These are phyloP conservation scores for Peromyscus leucopus DNA, from an alignment of 2,113 vertebrate species.

Conservation along the genomic window DNA sequence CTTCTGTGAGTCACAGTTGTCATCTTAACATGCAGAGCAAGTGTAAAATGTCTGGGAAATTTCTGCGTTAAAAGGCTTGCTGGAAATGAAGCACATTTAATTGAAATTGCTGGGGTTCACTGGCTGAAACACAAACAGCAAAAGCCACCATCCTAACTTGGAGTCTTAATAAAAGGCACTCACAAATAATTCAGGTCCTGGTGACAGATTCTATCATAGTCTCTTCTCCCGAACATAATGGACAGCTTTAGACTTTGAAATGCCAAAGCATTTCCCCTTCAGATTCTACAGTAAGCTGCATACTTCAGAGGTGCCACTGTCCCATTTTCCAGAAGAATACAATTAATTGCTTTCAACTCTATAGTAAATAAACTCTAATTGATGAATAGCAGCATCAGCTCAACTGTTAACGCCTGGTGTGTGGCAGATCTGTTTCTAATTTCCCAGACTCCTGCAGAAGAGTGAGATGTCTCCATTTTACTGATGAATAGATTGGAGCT, in stretches of 20 bases:
- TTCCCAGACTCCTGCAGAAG: neutral
- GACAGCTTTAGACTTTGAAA: conserved; percentile 51
- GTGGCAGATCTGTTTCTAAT: neutral
- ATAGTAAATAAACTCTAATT: neutral
- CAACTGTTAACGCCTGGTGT: neutral
- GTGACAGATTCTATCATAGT: neutral
- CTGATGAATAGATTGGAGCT: neutral
- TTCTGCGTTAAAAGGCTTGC: neutral
- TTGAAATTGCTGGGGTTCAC: neutral
- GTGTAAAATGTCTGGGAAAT: conserved; percentile 7
- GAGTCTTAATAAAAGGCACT: neutral
- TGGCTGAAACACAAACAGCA: neutral
- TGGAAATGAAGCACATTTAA: conserved; percentile 17
- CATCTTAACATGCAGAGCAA: conserved; percentile 27
- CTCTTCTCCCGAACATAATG: neutral
- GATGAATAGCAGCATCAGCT: neutral
- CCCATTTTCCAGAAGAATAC: neutral
- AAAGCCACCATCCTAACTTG: neutral
- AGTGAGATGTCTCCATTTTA: neutral
- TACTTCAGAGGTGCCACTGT: neutral
- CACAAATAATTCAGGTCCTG: neutral
- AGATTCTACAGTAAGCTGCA: neutral
- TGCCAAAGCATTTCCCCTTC: neutral
- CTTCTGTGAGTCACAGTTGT: conserved; percentile 16
- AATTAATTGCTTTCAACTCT: neutral